These are phyloP conservation scores for Chloroceryle inda DNA, from an alignment of 2,797 vertebrate species.

Conservation along the genomic window DNA sequence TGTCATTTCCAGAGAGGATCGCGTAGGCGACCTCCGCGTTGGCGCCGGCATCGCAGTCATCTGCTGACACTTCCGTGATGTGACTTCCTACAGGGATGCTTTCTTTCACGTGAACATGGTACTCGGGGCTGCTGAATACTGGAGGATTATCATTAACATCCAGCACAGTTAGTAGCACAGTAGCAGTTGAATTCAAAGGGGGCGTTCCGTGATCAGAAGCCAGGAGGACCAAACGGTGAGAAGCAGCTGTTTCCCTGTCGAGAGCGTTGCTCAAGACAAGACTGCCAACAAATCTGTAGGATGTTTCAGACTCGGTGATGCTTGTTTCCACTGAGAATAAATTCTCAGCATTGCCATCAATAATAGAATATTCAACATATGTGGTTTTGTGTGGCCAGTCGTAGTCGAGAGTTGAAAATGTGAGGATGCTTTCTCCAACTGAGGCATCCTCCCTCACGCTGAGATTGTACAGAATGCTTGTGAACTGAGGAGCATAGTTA, in stretches of 20 bases:
- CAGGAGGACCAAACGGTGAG: conserved; percentile 83
- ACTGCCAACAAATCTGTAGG: conserved; percentile 78
- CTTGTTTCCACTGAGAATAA: conserved; percentile 86
- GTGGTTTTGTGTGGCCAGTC: conserved; percentile 86
- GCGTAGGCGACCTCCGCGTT: conserved; percentile 86
- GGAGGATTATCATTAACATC: conserved; percentile 93
- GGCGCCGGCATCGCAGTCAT: conserved; percentile 83
- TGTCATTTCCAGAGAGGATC: conserved; percentile 89
- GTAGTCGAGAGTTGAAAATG: conserved; percentile 84
- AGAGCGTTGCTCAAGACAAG: conserved; percentile 86
- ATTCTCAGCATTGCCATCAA: conserved; percentile 84
- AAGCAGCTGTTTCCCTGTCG: conserved; percentile 85
- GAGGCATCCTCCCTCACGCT: conserved; percentile 83
- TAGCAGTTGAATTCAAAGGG: conserved; percentile 84
- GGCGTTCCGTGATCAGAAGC: conserved; percentile 86
- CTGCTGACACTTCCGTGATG: conserved; percentile 84
- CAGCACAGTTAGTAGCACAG: conserved; percentile 84
- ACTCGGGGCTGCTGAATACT: conserved; percentile 82
- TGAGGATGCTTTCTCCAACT: conserved; percentile 83
- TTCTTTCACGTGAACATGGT: conserved; percentile 87
- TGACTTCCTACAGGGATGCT: conserved; percentile 80
- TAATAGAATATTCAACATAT: conserved; percentile 84
- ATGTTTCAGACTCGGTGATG: conserved; percentile 71
- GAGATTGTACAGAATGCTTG: conserved; percentile 82
- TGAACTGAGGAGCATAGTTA: conserved; percentile 86